Evolutionary conservation across 2,113 vertebrate genomes (phyloP).

Genomic region (Stigmatopora argus): DNA sequence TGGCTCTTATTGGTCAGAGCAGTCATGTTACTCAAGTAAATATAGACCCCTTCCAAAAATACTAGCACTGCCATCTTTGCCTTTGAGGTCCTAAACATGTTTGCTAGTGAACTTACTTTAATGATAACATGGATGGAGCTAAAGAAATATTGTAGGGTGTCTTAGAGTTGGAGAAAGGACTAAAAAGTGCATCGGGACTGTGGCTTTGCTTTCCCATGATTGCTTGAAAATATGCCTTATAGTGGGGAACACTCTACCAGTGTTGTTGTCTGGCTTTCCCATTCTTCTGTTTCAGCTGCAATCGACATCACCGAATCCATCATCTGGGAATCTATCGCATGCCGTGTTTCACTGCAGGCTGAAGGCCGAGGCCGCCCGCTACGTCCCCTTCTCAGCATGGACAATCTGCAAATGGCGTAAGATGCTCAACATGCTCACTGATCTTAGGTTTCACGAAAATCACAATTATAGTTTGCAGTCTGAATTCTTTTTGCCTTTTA

Average conservation of each 20-base stretch:
- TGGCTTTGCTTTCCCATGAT: not conserved
- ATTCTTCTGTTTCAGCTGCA: constrained; percentile 33
- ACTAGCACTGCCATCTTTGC: constrained; percentile 9
- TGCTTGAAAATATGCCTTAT: not conserved
- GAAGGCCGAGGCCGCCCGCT: constrained; percentile 75
- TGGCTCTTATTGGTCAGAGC: constrained; percentile 27
- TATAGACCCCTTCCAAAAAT: constrained; percentile 59
- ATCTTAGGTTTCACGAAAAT: too few species aligned
- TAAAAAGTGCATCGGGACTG: too few species aligned
- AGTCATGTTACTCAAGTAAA: constrained; percentile 34
- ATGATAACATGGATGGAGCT: constrained; percentile 19
- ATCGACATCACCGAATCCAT: constrained; percentile 37
- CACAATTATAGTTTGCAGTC: too few species aligned
- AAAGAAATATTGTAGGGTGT: not conserved
- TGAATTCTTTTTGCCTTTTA: not conserved
- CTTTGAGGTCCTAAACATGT: constrained; percentile 23
- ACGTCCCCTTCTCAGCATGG: constrained; percentile 78
- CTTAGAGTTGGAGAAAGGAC: too few species aligned
- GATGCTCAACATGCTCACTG: constrained; percentile 15
- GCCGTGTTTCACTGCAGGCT: constrained; percentile 71
- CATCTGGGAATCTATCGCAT: constrained; percentile 60
- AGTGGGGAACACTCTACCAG: constrained; percentile 66
- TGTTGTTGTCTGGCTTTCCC: constrained; percentile 66
- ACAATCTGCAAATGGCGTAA: constrained; percentile 42
- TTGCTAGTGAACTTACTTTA: not conserved